Conservation (phyloP, 1,140 invertebrate species). For the Zaprionus camerounensis region DNA sequence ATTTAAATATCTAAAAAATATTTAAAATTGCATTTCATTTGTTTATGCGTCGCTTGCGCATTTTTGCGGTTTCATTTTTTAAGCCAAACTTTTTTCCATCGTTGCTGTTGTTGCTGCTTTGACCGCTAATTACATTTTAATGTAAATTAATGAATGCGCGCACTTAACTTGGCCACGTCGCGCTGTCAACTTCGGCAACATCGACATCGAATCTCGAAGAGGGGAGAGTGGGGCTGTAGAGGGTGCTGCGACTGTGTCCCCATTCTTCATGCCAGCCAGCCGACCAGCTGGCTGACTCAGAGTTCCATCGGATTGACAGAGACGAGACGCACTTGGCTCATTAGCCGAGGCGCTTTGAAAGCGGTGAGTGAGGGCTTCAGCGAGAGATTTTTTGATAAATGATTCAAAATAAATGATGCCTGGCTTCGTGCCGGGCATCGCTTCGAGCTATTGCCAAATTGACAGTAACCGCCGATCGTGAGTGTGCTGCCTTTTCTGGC, state of each 20-base stretch:
- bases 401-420: slow-evolving; percentile 74
- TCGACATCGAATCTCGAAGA: background rate
- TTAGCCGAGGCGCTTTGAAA: slow-evolving; percentile 63
- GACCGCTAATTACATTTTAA: slow-evolving; percentile 79
- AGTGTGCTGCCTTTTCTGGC: slow-evolving; percentile 18
- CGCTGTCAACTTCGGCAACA: slow-evolving; percentile 54
- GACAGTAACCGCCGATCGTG: slow-evolving; percentile 42
- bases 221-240: background rate
- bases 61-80: slow-evolving; percentile 66
- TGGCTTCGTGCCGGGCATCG: slow-evolving; percentile 8
- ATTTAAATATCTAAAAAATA: slow-evolving; percentile 32
- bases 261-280: slow-evolving; percentile 25
- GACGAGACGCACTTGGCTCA: slow-evolving; percentile 63
- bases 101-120: slow-evolving; percentile 47
- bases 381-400: slow-evolving; percentile 75
- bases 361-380: slow-evolving; percentile 30
- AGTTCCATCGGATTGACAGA: slow-evolving; percentile 38
- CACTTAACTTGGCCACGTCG: slow-evolving; percentile 72
- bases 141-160: slow-evolving; percentile 77
- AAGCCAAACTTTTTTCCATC: slow-evolving; percentile 14
- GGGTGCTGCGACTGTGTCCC: slow-evolving; percentile 4
- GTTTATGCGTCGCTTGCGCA: slow-evolving; percentile 43
- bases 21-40: slow-evolving; percentile 68
- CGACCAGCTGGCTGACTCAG: slow-evolving; percentile 50
- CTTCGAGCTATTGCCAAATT: slow-evolving; percentile 43